Percentiles rank a stretch among this genome's conserved stretches.
Evolutionary conservation across 2,113 vertebrate genomes (phyloP).

Genomic region (Euleptes europaea): DNA sequence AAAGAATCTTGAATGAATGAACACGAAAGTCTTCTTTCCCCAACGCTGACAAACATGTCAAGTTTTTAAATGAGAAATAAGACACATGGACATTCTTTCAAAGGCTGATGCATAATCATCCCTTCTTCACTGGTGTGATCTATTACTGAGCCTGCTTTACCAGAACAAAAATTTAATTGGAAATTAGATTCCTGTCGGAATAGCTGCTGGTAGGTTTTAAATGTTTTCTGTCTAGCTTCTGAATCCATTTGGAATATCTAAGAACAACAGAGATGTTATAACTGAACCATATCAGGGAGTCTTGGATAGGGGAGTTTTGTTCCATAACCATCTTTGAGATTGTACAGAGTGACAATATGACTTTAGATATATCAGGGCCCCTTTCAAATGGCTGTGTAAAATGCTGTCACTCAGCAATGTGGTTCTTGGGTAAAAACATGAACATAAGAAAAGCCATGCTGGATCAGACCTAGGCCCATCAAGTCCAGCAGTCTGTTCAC

Average conservation of each 20-base stretch:
- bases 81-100: not conserved
- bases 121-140: not conserved
- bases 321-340: not conserved
- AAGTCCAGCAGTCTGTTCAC: no score
- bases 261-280: not conserved
- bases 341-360: not conserved
- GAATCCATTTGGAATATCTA: not conserved
- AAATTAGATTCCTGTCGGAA: slow-evolving; percentile 20
- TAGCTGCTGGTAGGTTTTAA: slow-evolving; percentile 7
- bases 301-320: not conserved
- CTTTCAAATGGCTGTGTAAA: no score
- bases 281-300: not conserved
- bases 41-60: slow-evolving; percentile 12
- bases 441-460: no score
- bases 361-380: not conserved
- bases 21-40: not conserved
- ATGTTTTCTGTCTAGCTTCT: slow-evolving; percentile 16
- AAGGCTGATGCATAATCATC: not conserved
- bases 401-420: no score
- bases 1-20: not conserved
- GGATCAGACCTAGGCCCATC: no score
- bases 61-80: not conserved
- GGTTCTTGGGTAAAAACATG: no score
- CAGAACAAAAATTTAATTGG: slow-evolving; percentile 29
- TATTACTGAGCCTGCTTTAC: slow-evolving; percentile 3